Evolutionary conservation across 2,888 invertebrate genomes (phyloP).

Genomic region (Anarsia innoxiella): DNA sequence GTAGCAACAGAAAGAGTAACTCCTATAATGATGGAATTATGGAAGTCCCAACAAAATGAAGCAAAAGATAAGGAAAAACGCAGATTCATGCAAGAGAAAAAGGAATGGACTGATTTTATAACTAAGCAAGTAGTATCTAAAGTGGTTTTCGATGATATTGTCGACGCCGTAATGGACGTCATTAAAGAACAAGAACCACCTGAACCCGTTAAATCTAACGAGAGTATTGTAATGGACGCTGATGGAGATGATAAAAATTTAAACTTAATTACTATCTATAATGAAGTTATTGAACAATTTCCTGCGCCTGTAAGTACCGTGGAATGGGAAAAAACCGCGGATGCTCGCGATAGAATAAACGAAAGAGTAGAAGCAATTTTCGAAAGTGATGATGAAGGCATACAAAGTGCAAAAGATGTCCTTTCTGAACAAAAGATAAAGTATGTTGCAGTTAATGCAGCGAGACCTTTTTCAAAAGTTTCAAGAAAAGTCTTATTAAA

Average conservation of each 20-base stretch:
- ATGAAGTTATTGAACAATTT: constrained; percentile 50
- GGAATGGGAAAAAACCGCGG: constrained; percentile 66
- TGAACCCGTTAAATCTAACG: constrained; percentile 23
- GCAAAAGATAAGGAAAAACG: constrained; percentile 38
- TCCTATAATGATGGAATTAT: constrained; percentile 41
- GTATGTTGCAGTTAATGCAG: constrained; percentile 51
- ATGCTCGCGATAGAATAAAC: constrained; percentile 59
- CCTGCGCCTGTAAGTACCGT: constrained; percentile 64
- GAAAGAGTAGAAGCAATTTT: constrained; percentile 56
- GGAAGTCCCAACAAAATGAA: constrained; percentile 53
- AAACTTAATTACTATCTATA: constrained; percentile 52
- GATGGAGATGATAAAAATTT: constrained; percentile 43
- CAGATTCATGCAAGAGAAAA: constrained; percentile 32
- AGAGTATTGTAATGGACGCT: constrained; percentile 64
- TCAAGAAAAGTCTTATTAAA: constrained; percentile 34
- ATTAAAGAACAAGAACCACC: constrained; percentile 18
- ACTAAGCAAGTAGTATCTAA: constrained; percentile 41
- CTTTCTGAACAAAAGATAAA: constrained; percentile 60
- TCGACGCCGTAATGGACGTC: constrained; percentile 27
- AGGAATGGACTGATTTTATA: constrained; percentile 42
- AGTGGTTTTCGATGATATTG: constrained; percentile 45
- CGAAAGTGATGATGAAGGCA: constrained; percentile 56
- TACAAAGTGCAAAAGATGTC: constrained; percentile 47
- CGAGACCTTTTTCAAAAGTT: constrained; percentile 44
- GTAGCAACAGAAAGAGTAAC: constrained; percentile 41